These are phyloP conservation scores for Varecia variegata DNA, from an alignment of 2,797 vertebrate species.

Conservation along the genomic window DNA sequence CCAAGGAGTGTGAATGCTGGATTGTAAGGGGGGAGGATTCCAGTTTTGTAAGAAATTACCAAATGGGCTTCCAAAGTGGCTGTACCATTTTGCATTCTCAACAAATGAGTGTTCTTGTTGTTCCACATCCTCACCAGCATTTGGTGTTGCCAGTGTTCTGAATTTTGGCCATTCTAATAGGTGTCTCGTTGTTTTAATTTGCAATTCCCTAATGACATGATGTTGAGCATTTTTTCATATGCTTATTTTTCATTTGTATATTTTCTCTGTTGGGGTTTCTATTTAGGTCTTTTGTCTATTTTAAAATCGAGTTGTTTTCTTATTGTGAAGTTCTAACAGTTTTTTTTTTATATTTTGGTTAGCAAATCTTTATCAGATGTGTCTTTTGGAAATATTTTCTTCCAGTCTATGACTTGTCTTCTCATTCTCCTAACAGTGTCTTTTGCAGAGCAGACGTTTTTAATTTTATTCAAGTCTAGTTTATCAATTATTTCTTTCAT, in stretches of 20 bases:
- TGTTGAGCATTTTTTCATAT: neutral
- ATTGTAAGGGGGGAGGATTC: neutral
- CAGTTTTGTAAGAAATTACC: neutral
- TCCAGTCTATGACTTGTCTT: neutral
- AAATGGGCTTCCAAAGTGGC: neutral
- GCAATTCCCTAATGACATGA: neutral
- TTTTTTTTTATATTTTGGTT: neutral
- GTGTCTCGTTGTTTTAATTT: neutral
- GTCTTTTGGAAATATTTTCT: conserved; percentile 13
- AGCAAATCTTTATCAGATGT: neutral
- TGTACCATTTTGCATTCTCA: neutral
- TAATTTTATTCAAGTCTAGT: neutral
- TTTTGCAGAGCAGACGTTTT: conserved; percentile 26
- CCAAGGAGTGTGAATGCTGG: neutral
- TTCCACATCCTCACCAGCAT: neutral
- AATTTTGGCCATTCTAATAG: neutral
- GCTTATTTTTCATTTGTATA: neutral
- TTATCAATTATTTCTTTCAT: neutral
- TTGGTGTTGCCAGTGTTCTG: neutral
- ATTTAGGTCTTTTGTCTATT: neutral
- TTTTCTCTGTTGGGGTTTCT: neutral
- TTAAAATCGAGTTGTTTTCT: neutral
- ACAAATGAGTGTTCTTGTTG: neutral
- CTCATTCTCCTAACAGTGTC: neutral
- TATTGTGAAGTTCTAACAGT: neutral